phyloP scores from a whole-genome alignment of 2,888 invertebrate genomes.

The Pardosa pseudoannulata region DNA sequence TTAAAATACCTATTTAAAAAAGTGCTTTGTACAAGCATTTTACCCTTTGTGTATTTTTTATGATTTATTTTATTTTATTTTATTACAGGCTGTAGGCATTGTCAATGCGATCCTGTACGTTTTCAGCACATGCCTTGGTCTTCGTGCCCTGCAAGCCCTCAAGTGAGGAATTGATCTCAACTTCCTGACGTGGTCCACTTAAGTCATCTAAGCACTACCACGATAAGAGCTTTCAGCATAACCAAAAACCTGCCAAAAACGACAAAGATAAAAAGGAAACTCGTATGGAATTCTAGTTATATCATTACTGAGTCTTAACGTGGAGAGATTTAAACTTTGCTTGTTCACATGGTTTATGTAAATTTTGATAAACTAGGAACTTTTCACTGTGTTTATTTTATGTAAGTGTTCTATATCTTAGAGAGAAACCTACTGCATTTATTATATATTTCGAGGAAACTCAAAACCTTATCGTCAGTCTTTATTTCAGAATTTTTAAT shows the following conservation, averaged over 20 bases:
- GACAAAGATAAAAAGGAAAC: conserved; percentile 7
- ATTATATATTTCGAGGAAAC: too few relatives aligned
- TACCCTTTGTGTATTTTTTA: too few relatives aligned
- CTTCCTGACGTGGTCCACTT: not conserved
- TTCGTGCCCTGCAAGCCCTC: conserved; percentile 58
- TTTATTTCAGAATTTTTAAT: too few relatives aligned
- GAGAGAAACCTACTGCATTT: too few relatives aligned
- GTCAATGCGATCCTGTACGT: conserved; percentile 64
- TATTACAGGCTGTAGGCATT: conserved; percentile 62
- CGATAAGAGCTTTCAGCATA: conserved; percentile 36
- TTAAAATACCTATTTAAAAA: too few relatives aligned
- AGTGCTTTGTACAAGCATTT: too few relatives aligned
- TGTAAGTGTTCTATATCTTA: not conserved
- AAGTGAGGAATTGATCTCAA: conserved; percentile 12
- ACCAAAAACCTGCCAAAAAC: conserved; percentile 39
- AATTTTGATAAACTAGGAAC: not conserved
- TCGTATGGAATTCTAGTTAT: not conserved
- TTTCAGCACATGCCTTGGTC: conserved; percentile 66
- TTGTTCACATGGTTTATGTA: not conserved
- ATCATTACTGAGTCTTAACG: not conserved
- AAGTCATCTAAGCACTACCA: not conserved
- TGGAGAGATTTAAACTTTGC: not conserved
- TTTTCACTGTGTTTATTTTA: not conserved
- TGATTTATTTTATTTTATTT: too few relatives aligned
- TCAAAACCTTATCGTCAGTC: too few relatives aligned